phyloP scores from a whole-genome alignment of 2,888 invertebrate species.

The Eupithecia vulgata region DNA sequence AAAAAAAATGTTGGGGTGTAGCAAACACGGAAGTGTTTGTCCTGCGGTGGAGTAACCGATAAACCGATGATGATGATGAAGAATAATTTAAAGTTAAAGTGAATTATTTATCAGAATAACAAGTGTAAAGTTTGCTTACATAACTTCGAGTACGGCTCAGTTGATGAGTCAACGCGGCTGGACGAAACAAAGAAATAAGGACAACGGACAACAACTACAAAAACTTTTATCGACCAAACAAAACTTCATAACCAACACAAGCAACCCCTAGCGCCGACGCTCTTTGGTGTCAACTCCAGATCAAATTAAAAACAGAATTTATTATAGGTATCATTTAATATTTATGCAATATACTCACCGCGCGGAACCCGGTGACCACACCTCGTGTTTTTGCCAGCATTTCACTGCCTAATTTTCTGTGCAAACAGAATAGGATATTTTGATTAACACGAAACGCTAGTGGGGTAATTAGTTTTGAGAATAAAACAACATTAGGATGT shows the following conservation, averaged over 20 bases:
- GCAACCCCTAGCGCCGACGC: constrained; percentile 37
- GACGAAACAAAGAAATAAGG: neutral
- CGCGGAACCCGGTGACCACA: constrained; percentile 63
- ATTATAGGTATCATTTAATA: constrained; percentile 79
- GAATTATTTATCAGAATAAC: too few species aligned
- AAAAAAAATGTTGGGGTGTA: neutral
- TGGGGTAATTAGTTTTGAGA: constrained; percentile 61
- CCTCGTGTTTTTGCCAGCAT: constrained; percentile 69
- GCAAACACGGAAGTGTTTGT: neutral
- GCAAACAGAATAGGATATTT: constrained; percentile 79
- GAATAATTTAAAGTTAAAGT: too few species aligned
- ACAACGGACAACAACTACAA: neutral
- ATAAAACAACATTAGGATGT: neutral
- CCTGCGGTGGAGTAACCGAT: neutral
- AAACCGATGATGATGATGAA: too few species aligned
- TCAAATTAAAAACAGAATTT: constrained; percentile 82
- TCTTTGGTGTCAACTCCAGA: constrained; percentile 62
- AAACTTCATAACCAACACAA: neutral
- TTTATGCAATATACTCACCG: constrained; percentile 68
- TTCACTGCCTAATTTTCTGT: constrained; percentile 66
- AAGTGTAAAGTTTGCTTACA: too few species aligned
- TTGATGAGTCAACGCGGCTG: neutral
- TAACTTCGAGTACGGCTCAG: neutral
- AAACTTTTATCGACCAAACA: neutral
- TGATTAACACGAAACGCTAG: constrained; percentile 68